Percentiles rank a stretch among this genome's conserved stretches.
Conservation (phyloP, 2,888 invertebrate species). For the Plemyria rubiginata region DNA sequence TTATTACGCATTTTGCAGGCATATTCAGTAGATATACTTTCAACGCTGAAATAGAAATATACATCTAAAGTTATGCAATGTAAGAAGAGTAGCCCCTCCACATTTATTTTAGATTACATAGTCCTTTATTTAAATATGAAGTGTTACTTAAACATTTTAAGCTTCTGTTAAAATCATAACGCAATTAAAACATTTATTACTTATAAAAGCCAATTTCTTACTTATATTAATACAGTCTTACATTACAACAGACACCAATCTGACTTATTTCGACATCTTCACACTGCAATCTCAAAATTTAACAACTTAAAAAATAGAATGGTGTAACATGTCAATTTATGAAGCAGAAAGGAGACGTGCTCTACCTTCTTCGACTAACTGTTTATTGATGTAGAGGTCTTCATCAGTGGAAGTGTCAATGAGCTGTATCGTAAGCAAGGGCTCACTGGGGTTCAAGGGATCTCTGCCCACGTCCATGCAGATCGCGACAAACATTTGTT, state of each 20-base stretch:
- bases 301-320: constrained; percentile 33
- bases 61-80: neutral
- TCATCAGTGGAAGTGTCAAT: constrained; percentile 89
- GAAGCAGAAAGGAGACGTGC: constrained; percentile 74
- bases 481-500: constrained; percentile 88
- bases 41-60: too few species aligned
- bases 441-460: constrained; percentile 85
- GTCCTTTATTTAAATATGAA: neutral
- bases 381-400: constrained; percentile 88
- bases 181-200: constrained; percentile 2
- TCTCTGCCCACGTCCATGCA: constrained; percentile 87
- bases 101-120: neutral
- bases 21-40: neutral
- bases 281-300: constrained; percentile 21
- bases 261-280: constrained; percentile 12
- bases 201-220: constrained; percentile 1
- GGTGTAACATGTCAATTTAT: constrained; percentile 28
- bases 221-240: constrained; percentile 19
- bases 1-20: constrained; percentile 4
- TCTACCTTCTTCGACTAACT: constrained; percentile 86
- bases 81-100: neutral
- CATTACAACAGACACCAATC: constrained; percentile 10
- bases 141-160: too few species aligned
- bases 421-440: constrained; percentile 87
- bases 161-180: neutral